Base-by-base conservation (phyloP, 92 coral and sea anemone genomes). In the Anthopleura xanthogrammica region DNA sequence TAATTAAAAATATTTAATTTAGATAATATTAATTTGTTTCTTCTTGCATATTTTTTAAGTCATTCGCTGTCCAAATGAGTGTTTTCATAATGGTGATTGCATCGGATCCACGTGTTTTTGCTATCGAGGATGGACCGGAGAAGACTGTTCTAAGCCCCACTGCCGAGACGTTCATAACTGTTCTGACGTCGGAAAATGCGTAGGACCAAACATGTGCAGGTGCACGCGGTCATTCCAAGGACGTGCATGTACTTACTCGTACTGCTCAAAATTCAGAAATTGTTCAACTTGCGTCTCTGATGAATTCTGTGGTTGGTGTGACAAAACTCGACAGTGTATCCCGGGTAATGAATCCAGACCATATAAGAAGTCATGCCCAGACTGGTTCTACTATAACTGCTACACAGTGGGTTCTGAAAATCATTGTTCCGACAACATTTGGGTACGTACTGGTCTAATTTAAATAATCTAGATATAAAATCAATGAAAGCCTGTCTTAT, bases 311-410 rank as follows among this genome's bases (percentile, higher is more conserved):
- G 95, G 95, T 41, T 91, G 95, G 95, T 91, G 95, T 55, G 95
- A 91, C 78, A 86, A 85, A 52, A 13, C 43, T 60, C 92, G 79
- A 52, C 90, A 52, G 23, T 91, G 95, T 75, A 20, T 86, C 46
- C 90, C 92, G 58, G 95, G 95, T 40, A 71, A 73, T 17, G 58
- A 85, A n/a, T 2, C 43, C 40, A 81, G 84, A 16, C 89, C 92
- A n/a, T 82, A 86, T 73, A 74, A 39, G 20, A 52, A 19, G 58
- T 24, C 80, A 20, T 91, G 95, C 36, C 90, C 92, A 46, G 92
- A 89, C 41, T 91, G 95, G 95, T 91, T 91, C 57, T 91, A 78
- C 86, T 76, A 91, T 73, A 84, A 75, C 87, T 92, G 95, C 52
- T 89, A 89, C 57, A 92, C 95, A 17, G 83, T 89, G 54, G 95